Percentiles rank a stretch among this genome's conserved stretches.
These are phyloP conservation scores for Sorex maritimensis DNA, from an alignment of 2,797 vertebrate species.

Conservation along the genomic window DNA sequence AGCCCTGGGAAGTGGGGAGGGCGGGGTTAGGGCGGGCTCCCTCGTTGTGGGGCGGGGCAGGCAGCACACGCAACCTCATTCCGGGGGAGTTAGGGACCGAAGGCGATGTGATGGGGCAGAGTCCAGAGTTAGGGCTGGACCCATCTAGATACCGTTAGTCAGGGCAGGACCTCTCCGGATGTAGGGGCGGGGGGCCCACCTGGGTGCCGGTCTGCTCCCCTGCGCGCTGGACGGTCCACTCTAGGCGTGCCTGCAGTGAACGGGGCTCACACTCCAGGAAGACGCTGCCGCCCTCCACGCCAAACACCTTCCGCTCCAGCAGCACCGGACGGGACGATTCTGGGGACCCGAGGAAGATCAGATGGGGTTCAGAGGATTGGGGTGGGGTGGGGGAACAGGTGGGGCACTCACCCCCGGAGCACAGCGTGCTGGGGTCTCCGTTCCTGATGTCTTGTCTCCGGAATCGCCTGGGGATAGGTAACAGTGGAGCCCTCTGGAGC, in stretches of 20 bases:
- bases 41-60: not conserved
- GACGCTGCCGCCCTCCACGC: constrained; percentile 91
- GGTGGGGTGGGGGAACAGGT: not conserved
- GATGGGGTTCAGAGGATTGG: not conserved
- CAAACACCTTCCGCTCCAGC: constrained; percentile 94
- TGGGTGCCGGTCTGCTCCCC: constrained; percentile 91
- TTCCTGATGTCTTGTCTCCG: constrained; percentile 97
- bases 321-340: constrained; percentile 93
- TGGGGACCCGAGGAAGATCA: constrained; percentile 78
- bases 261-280: constrained; percentile 93
- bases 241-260: constrained; percentile 95
- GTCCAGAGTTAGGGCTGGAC: not conserved
- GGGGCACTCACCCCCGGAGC: constrained; percentile 94
- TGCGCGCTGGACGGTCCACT: constrained; percentile 96
- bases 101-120: too few species aligned
- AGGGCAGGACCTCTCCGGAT: not conserved
- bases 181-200: constrained; percentile 89
- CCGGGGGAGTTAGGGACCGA: too few species aligned
- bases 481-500: not conserved
- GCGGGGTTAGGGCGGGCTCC: not conserved
- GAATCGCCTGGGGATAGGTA: constrained; percentile 92
- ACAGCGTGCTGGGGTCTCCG: constrained; percentile 96
- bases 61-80: fast-evolving
- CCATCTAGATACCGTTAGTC: not conserved
- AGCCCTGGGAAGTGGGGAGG: too few species aligned